These are phyloP conservation scores for Argynnis bischoffii DNA, from an alignment of 2,888 invertebrate species.

Conservation along the genomic window DNA sequence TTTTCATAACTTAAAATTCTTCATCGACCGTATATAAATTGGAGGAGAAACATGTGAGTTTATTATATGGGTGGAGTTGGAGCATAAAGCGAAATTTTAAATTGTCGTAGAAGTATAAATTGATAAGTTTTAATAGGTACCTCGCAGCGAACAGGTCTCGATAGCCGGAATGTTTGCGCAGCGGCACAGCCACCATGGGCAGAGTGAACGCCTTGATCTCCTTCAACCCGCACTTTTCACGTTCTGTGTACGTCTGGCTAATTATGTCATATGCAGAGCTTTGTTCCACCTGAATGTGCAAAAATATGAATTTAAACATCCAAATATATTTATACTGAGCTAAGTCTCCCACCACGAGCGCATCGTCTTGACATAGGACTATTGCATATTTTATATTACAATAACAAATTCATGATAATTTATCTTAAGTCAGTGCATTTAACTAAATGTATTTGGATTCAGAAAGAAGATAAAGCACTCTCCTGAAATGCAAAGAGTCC, in stretches of 20 bases:
- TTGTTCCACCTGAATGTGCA: slow-evolving; percentile 70
- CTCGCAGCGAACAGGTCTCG: slow-evolving; percentile 78
- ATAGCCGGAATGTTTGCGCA: slow-evolving; percentile 81
- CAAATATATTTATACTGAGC: too few relatives aligned
- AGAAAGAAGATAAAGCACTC: not conserved
- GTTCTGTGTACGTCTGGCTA: slow-evolving; percentile 83
- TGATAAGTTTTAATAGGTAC: slow-evolving; percentile 42
- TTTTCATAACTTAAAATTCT: too few relatives aligned
- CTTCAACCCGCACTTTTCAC: slow-evolving; percentile 84
- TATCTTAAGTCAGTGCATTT: too few relatives aligned
- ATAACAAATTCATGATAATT: too few relatives aligned
- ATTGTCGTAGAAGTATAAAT: not conserved
- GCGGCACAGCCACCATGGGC: slow-evolving; percentile 80
- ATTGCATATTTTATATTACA: too few relatives aligned
- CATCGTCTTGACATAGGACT: too few relatives aligned
- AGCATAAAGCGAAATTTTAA: not conserved
- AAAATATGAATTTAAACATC: not conserved
- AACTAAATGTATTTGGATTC: too few relatives aligned
- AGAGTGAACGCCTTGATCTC: slow-evolving; percentile 82
- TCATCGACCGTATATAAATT: too few relatives aligned
- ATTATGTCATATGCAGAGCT: slow-evolving; percentile 83
- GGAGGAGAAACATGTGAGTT: too few relatives aligned
- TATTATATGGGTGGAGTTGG: too few relatives aligned
- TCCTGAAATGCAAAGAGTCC: slow-evolving; percentile 83
- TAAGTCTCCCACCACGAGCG: too few relatives aligned